phyloP scores from a whole-genome alignment of 1,140 invertebrate species.

The Danaus plexippus region DNA sequence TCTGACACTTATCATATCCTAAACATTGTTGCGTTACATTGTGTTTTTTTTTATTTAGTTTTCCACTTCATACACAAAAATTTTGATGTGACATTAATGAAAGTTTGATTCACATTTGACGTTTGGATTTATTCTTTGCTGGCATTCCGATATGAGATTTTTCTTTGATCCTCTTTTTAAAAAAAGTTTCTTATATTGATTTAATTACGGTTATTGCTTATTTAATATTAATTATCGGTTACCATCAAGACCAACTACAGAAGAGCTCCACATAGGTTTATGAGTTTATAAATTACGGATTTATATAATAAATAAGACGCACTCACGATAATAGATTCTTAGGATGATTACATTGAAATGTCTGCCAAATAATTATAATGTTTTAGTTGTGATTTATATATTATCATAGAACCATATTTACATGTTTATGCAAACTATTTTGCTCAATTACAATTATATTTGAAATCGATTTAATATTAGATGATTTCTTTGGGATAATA shows the following conservation, averaged over 20 bases:
- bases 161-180: conserved; percentile 20
- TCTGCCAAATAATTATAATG: conserved; percentile 11
- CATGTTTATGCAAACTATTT: too few species aligned
- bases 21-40: conserved; percentile 30
- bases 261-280: conserved; percentile 4
- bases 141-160: conserved; percentile 13
- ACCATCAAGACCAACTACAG: too few species aligned
- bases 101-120: conserved; percentile 16
- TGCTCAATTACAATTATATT: too few species aligned
- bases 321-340: conserved; percentile 15
- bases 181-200: conserved; percentile 8
- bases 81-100: conserved; percentile 38
- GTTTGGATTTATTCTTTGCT: conserved; percentile 33
- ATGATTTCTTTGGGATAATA: too few species aligned
- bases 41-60: conserved; percentile 20
- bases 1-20: conserved; percentile 39
- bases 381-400: conserved; percentile 4
- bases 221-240: too few species aligned
- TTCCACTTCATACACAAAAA: conserved; percentile 25
- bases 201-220: not conserved
- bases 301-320: conserved; percentile 4
- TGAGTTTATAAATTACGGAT: conserved; percentile 11
- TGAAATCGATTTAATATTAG: too few species aligned
- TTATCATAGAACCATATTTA: conserved; percentile 8
- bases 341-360: conserved; percentile 9